Evolutionary conservation across 2,888 invertebrate genomes (phyloP), one percentile per base, ranked within the genome.

Genomic region (Isotomurus palustris): DNA sequence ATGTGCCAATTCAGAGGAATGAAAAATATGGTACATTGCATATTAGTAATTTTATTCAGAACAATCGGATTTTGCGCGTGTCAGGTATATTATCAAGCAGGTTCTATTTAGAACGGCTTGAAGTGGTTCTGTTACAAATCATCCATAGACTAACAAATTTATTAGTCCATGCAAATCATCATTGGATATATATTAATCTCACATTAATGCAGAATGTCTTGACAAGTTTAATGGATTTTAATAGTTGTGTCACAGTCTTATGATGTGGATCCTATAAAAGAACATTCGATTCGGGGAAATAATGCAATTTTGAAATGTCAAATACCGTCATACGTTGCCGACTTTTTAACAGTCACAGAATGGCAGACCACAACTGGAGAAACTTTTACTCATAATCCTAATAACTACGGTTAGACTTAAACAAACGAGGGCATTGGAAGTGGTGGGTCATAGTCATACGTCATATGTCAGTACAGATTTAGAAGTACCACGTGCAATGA

Each of bases 301-400:
- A 84, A 90, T 72, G 91, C 88, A 62, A 86, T 91, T 67, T 28
- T 71, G 38, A 91, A 90, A 78, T 91, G 91, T 79, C 88, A 88
- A 72, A 87, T 91, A 73, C 93, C 93, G 49, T 90, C 90, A 64
- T 94, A 91, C 78, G 91, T 92, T 62, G 88, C 89, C 62, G 92
- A 93, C 79, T 93, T 92, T 78, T 89, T 94, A 64, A 83, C 81
- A 73, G 90, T 94, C 69, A 81, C 62, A 5, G 68, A 66, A 49
- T 70, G 70, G 70, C 66, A 63, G 19, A 63, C 68, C 3, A 68
- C 68, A 14, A 56, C 54, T 47, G 70, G 66, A 29, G 68, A 70
- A 53, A 61, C 64, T 41, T 70, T 66, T 59, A 59, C 56, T 17
- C 47, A 64, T 10, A 64, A 69, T 53, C 56, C 64, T 14, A 67